Evolutionary conservation across 2,888 invertebrate genomes (phyloP), one percentile per base, ranked within the genome.

Genomic region (Archips xylosteana): DNA sequence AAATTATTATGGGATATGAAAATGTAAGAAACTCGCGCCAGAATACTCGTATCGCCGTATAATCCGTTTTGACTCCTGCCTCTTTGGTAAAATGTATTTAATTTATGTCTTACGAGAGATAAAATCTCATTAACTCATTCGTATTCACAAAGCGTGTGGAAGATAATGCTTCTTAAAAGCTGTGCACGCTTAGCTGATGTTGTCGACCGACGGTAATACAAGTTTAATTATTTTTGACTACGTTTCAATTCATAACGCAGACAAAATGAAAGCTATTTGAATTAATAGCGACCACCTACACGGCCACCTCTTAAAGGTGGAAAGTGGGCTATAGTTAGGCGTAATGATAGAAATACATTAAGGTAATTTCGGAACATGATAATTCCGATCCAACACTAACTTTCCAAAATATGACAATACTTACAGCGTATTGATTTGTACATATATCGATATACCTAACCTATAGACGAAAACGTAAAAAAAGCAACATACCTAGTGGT

Each of bases 281-380:
- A 63, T 68, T 64, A 64, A 69, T 64, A 49, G 59, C 49, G 59
- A 60, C 69, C 69, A 64, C 69, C 69, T 69, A 73, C 73, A 68
- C 69, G 12, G 23, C 63, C 49, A 23, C 42, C 15, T 57, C 51
- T 60, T 47, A 54, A 57, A 47, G 57, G 57, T 69, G 64, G 73
- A 73, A 73, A 69, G 73, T 69, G 9, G 68, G 57, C 23, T 62
- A 67, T 13, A 57, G 65, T 60, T 36, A 57, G 57, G 42, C 34
- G 32, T 68, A 68, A 73, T 64, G 57, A 63, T 47, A 15, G 59
- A 69, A 69, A 73, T 64, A 73, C 64, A 73, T 69, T 69, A 73
- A 68, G 59, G 63, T 64, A n/a, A 73, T 73, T 59, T 64, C 63
- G 64, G 64, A 73, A 69, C 63, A 63, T 47, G 64, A 65, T 57